phyloP scores from a whole-genome alignment of 2,888 invertebrate species.

The Drosophila yooni region DNA sequence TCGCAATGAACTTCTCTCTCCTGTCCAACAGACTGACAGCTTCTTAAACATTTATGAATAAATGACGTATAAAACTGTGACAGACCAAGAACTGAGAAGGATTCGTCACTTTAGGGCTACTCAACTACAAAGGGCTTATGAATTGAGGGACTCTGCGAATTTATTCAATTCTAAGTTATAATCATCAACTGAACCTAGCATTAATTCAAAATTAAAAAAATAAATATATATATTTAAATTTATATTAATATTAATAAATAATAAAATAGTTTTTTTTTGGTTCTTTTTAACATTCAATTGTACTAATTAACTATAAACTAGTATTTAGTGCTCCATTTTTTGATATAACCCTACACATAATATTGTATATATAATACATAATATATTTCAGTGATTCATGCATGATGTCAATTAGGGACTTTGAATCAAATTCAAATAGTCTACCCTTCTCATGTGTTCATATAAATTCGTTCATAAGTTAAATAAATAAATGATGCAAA shows the following conservation, averaged over 20 bases:
- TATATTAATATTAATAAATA: background rate
- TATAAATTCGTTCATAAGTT: background rate
- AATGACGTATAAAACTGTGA: background rate
- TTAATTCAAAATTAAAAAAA: background rate
- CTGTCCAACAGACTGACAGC: background rate
- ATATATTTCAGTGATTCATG: background rate
- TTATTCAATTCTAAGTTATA: background rate
- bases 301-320: no score
- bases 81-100: background rate
- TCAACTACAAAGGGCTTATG: background rate
- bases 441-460: background rate
- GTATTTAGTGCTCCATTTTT: no score
- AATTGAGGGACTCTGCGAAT: background rate
- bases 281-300: background rate
- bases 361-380: no score
- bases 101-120: background rate
- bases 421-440: background rate
- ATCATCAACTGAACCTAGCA: background rate
- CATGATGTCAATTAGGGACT: background rate
- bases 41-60: conserved; percentile 1
- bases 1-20: background rate
- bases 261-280: background rate
- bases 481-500: background rate
- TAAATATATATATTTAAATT: background rate
- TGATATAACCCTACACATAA: no score